These are phyloP conservation scores for crab-eating macaque (Macaca fascicularis) DNA, from an alignment of 2,113 vertebrate species.

Conservation along the genomic window DNA sequence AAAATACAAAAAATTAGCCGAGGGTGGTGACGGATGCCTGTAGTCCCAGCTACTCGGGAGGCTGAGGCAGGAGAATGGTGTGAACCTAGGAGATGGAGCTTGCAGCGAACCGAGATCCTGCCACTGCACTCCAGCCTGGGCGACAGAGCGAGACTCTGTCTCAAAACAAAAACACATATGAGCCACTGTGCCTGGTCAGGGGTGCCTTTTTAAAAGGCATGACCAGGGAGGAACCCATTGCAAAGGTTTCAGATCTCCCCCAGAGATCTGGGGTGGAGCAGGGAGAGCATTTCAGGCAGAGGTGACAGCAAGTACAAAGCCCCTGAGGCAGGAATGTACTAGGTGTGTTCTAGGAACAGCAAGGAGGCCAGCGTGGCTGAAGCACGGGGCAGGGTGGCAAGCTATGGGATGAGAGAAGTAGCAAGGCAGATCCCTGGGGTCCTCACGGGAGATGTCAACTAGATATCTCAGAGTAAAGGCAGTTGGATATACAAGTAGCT, in stretches of 20 bases:
- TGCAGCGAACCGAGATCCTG: no score
- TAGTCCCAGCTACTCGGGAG: no score
- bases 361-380: not conserved
- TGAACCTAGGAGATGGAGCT: no score
- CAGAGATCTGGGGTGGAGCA: not conserved
- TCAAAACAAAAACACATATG: no score
- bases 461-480: not conserved
- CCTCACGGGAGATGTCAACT: fast-evolving
- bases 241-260: not conserved
- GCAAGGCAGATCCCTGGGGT: not conserved
- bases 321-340: not conserved
- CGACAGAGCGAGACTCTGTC: no score
- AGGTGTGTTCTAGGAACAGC: not conserved
- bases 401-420: not conserved
- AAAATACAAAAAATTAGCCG: no score
- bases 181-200: no score
- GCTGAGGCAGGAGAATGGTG: no score
- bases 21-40: no score
- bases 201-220: not conserved
- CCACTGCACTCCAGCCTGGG: no score
- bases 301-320: not conserved
- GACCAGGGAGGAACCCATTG: not conserved
- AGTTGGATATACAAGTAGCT: not conserved
- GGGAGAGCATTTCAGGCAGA: not conserved
- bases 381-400: not conserved